Percentiles rank a stretch among this genome's conserved stretches.
These are phyloP conservation scores for Uria aalge DNA, from an alignment of 2,113 vertebrate species.

Conservation along the genomic window DNA sequence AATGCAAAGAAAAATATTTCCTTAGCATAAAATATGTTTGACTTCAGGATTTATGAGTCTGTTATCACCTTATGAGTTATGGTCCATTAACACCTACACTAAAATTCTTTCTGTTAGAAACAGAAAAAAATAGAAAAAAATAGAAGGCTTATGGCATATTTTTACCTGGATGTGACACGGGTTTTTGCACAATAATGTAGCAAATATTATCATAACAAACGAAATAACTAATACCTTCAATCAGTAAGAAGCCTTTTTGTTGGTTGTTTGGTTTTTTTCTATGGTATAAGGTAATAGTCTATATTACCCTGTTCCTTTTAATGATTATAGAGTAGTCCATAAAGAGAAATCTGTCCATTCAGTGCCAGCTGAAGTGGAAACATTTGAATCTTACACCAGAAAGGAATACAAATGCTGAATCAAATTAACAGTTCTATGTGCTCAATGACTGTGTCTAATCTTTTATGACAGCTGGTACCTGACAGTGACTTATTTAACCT, in stretches of 20 bases:
- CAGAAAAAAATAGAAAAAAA: no score
- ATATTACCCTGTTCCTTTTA: not conserved
- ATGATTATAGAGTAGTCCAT: not conserved
- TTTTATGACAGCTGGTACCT: slow-evolving; percentile 75
- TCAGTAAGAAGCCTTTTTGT: not conserved
- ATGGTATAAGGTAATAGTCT: not conserved
- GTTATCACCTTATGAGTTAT: not conserved
- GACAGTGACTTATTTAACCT: slow-evolving; percentile 74
- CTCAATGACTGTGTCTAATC: slow-evolving; percentile 66
- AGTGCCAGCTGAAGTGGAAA: slow-evolving; percentile 26
- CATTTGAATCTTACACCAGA: slow-evolving; percentile 49
- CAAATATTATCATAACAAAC: not conserved
- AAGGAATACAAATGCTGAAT: slow-evolving; percentile 58
- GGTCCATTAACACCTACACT: not conserved
- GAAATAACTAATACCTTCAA: not conserved
- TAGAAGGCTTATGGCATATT: not conserved
- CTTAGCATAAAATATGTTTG: not conserved
- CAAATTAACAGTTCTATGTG: slow-evolving; percentile 60
- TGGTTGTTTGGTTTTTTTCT: not conserved
- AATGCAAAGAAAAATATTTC: not conserved
- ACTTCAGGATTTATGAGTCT: not conserved
- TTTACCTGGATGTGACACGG: not conserved
- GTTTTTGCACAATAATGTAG: not conserved
- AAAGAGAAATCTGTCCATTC: slow-evolving; percentile 23
- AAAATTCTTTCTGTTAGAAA: not conserved